Base-by-base conservation (phyloP, 1,140 invertebrate genomes). In the Gerris buenoi region DNA sequence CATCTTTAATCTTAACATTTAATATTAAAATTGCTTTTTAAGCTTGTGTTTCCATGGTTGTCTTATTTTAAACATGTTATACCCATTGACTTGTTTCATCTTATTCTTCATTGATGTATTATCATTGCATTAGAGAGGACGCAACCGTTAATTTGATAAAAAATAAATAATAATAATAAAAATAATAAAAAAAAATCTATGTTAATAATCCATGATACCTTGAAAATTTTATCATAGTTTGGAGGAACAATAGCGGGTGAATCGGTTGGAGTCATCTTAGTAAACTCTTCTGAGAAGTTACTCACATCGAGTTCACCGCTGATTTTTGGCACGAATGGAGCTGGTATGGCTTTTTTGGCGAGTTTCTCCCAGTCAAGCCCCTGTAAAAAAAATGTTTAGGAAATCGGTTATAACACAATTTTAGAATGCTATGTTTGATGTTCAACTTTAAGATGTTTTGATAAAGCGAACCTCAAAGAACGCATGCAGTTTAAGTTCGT, bases 231-330 rank as follows among this genome's bases (percentile, higher is more conserved):
- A 71, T 93, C 89, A 70, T 86, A 87, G 75, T 93, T 89, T 22
- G 79, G 73, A 23, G 93, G 93, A 25, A 89, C 84, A 59, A 91
- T 84, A 2, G 89, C 91, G 0, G 93, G 93, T n/a, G 91, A 94
- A 77, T 97, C 93, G 1, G 89, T 85, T 1, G 91, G 87, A 62
- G 84, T 81, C 86, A 95, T 92, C 70, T 86, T 85, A 0, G 95
- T 98, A 76, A 98, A 98, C 80, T 98, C 95, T 69, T 92, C 90
- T 27, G 93, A 90, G 79, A 98, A 98, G 79, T 97, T 97, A 73
- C 91, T 93, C 2, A 93, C 91, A 79, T 98, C 95, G 63, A 94
- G 80, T 75, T 93, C 90, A 76, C 88, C 83, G 23, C 80, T 78
- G 61, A 97, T 89, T 28, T 84, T 81, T 15, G 91, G 91, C 65